A percentile compares a stretch with the other conserved stretches of the same genome.
Conservation (phyloP, 2,888 invertebrate genomes). For the Pollenia labialis region DNA sequence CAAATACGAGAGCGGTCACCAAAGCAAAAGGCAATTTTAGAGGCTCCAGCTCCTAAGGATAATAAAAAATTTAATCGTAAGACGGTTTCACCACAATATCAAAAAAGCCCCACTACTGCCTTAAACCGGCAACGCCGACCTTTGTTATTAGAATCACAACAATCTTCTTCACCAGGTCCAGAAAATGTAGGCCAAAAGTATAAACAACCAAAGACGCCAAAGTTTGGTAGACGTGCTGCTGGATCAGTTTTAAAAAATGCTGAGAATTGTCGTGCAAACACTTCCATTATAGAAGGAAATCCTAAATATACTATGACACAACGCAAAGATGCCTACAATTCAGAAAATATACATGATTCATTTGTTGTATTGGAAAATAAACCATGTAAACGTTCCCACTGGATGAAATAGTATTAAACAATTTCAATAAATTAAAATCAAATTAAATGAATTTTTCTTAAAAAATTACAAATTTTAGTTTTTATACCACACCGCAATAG, state of each 20-base stretch:
- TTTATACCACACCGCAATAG: too few relatives aligned
- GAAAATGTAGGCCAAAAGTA: constrained; percentile 76
- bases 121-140: constrained; percentile 75
- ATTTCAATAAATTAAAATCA: background rate
- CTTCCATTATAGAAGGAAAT: constrained; percentile 81
- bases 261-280: constrained; percentile 79
- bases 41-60: constrained; percentile 35
- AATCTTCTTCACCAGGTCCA: constrained; percentile 73
- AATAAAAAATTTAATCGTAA: constrained; percentile 65
- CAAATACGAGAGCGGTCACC: constrained; percentile 81
- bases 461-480: too few relatives aligned
- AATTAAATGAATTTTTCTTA: background rate
- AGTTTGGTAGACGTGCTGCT: constrained; percentile 81
- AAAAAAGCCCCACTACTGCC: constrained; percentile 70
- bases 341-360: constrained; percentile 77
- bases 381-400: constrained; percentile 81
- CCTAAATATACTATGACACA: constrained; percentile 79
- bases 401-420: constrained; percentile 80
- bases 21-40: constrained; percentile 69
- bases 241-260: constrained; percentile 79
- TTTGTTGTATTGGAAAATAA: constrained; percentile 83
- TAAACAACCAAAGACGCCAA: constrained; percentile 75
- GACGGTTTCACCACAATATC: constrained; percentile 69
- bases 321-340: constrained; percentile 76
- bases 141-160: constrained; percentile 73